These are phyloP conservation scores for Alviniconcha strummeri DNA, from an alignment of 2,888 invertebrate species.

Conservation along the genomic window DNA sequence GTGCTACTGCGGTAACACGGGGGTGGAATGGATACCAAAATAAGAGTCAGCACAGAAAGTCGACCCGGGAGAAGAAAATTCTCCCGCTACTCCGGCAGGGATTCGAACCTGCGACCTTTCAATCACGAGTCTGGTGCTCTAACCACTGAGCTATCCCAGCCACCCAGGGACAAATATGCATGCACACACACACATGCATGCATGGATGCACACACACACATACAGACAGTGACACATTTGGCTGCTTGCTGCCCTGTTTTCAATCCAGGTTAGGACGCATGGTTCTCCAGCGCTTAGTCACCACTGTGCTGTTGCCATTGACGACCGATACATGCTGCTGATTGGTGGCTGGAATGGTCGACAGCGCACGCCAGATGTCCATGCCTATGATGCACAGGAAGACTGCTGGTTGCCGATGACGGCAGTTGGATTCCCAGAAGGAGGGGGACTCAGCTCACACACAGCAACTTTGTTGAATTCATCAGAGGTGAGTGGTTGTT, in stretches of 20 bases:
- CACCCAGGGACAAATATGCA: no score
- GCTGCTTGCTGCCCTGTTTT: background rate
- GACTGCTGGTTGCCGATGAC: slow-evolving; percentile 57
- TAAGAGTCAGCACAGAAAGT: no score
- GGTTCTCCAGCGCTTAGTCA: slow-evolving; percentile 70
- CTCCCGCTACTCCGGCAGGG: no score
- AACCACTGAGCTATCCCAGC: no score
- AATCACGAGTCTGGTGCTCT: no score
- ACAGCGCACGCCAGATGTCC: slow-evolving; percentile 56
- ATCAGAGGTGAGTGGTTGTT: slow-evolving; percentile 43
- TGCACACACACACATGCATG: no score
- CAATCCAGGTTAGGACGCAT: slow-evolving; percentile 39
- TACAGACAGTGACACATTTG: no score
- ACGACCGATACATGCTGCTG: slow-evolving; percentile 66
- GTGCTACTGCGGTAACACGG: no score
- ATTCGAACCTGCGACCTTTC: no score
- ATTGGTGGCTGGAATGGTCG: slow-evolving; percentile 74
- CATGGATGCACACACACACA: no score
- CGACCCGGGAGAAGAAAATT: no score
- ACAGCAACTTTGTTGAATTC: slow-evolving; percentile 60
- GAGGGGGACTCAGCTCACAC: slow-evolving; percentile 71
- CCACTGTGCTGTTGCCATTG: slow-evolving; percentile 65
- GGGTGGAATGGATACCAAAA: no score
- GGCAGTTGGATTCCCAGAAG: slow-evolving; percentile 67
- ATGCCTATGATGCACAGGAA: slow-evolving; percentile 63